These are phyloP conservation scores for Anhinga rufa DNA, from an alignment of 2,113 vertebrate species.

Conservation along the genomic window DNA sequence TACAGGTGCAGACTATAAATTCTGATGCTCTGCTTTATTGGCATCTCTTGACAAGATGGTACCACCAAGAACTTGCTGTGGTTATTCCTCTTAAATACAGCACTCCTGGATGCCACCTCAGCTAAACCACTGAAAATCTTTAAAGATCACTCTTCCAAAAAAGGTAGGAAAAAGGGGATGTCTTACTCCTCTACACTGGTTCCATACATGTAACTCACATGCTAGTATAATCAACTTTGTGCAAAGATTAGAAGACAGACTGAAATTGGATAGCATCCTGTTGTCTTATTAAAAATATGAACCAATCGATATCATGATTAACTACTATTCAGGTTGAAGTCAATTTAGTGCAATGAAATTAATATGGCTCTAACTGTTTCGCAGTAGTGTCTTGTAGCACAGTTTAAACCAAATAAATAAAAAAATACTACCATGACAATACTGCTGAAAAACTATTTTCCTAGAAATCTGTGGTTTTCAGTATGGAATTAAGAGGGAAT, in stretches of 20 bases:
- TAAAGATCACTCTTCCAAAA: not conserved
- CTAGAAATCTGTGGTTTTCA: not conserved
- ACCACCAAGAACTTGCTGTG: not conserved
- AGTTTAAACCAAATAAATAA: not conserved
- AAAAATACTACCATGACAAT: not conserved
- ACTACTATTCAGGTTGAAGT: not conserved
- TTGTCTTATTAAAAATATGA: not conserved
- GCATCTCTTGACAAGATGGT: not conserved
- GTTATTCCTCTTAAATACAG: not conserved
- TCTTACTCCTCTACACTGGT: fast-evolving
- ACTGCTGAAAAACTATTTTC: not conserved
- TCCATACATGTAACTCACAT: not conserved
- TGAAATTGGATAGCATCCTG: not conserved
- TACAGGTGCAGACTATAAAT: not conserved
- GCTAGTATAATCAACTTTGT: not conserved
- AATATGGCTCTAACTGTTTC: not conserved
- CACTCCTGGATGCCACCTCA: not conserved
- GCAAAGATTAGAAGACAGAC: not conserved
- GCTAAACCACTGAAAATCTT: not conserved
- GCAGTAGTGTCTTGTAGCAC: not conserved
- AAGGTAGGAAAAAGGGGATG: not conserved
- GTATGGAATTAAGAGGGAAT: not conserved
- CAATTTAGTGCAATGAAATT: not conserved
- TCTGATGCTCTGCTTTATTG: not conserved
- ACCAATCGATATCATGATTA: fast-evolving